Conservation (phyloP, 2,113 vertebrate genomes). For the Petroica traversi region DNA sequence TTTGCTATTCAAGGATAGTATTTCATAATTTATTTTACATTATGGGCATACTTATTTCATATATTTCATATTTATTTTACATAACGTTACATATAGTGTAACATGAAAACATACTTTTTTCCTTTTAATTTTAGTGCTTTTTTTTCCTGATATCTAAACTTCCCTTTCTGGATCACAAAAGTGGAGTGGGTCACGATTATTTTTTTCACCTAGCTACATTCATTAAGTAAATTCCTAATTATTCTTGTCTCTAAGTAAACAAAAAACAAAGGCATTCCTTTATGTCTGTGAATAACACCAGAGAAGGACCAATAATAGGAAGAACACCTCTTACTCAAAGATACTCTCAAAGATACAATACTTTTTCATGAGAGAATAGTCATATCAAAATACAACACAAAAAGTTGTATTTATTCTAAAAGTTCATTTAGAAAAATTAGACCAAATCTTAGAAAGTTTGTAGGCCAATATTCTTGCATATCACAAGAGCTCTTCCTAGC, state of each 20-base stretch:
- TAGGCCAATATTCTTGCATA: not conserved
- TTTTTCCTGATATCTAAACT: constrained; percentile 29
- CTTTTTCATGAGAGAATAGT: not conserved
- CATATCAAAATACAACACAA: not conserved
- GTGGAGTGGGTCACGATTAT: no score
- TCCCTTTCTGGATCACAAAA: constrained; percentile 35
- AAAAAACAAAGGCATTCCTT: not conserved
- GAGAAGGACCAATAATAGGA: not conserved
- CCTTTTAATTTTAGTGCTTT: constrained; percentile 45
- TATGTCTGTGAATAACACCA: not conserved
- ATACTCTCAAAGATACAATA: not conserved
- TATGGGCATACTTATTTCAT: no score
- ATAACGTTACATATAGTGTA: no score
- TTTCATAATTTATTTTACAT: constrained; percentile 29
- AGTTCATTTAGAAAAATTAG: not conserved
- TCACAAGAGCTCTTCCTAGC: not conserved
- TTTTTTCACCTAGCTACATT: constrained; percentile 49
- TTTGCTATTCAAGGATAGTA: not conserved
- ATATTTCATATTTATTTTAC: no score
- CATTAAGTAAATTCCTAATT: constrained; percentile 58
- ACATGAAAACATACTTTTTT: constrained; percentile 38
- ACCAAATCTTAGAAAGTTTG: not conserved
- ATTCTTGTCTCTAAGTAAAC: constrained; percentile 12
- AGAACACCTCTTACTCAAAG: not conserved
- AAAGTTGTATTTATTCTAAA: no score